Percentiles rank a stretch among this genome's conserved stretches.
Conservation (phyloP, 2,113 vertebrate genomes). For the Mustelus asterias region DNA sequence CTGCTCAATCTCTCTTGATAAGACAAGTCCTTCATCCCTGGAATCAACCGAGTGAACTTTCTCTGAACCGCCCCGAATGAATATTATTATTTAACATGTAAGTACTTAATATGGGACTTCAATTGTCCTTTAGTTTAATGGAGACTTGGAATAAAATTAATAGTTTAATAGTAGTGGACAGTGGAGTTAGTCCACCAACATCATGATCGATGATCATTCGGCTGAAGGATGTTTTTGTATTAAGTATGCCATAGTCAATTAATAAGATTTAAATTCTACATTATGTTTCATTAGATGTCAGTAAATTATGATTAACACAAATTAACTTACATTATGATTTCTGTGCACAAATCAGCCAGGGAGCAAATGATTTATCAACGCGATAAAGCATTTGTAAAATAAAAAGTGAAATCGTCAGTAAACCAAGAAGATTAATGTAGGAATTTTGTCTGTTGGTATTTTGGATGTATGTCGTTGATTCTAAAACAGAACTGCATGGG, state of each 20-base stretch:
- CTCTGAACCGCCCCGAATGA: too few species aligned
- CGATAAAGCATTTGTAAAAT: background rate
- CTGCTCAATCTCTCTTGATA: too few species aligned
- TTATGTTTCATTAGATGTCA: background rate
- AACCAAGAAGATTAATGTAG: background rate
- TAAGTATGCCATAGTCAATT: background rate
- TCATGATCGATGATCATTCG: background rate
- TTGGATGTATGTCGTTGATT: background rate
- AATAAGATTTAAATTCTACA: background rate
- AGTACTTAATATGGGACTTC: background rate
- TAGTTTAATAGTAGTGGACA: background rate
- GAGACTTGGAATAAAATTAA: background rate
- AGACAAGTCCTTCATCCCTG: too few species aligned
- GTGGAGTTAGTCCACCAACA: background rate
- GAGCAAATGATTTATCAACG: background rate
- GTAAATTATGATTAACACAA: background rate
- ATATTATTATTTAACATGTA: background rate
- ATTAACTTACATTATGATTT: background rate
- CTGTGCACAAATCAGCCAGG: background rate
- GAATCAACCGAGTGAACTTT: too few species aligned
- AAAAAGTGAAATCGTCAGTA: background rate
- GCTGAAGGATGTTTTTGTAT: background rate
- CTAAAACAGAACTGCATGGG: background rate
- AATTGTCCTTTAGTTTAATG: background rate
- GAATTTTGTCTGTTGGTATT: background rate